Percentiles rank a stretch among this genome's conserved stretches.
Conservation (phyloP, 2,797 vertebrate species). For the Miichthys miiuy region DNA sequence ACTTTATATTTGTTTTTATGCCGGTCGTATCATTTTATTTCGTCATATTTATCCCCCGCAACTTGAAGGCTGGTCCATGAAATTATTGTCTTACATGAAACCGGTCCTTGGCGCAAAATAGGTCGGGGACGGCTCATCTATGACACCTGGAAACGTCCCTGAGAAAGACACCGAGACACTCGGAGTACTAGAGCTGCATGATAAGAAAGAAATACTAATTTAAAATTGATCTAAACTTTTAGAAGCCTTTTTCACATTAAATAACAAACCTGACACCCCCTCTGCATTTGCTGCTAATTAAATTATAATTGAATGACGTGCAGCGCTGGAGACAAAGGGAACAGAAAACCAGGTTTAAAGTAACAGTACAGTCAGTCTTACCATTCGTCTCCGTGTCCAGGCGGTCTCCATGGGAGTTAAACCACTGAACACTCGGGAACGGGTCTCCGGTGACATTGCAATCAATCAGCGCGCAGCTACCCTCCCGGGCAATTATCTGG, state of each 20-base stretch:
- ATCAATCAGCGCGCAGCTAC: conserved; percentile 92
- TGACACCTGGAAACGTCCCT: background rate
- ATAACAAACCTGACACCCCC: conserved; percentile 24
- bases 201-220: no score
- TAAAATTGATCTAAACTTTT: background rate
- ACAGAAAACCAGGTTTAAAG: conserved; percentile 48
- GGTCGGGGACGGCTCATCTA: background rate
- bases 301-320: background rate
- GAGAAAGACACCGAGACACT: background rate
- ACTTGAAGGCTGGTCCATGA: no score
- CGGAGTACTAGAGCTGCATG: no score
- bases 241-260: background rate
- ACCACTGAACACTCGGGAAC: conserved; percentile 92
- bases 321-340: conserved; percentile 13
- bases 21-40: no score
- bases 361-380: conserved; percentile 72
- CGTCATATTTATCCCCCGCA: no score
- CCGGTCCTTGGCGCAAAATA: no score
- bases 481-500: conserved; percentile 96
- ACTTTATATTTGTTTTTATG: no score
- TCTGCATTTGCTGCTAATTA: conserved; percentile 6
- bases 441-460: conserved; percentile 95
- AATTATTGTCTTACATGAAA: no score
- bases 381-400: conserved; percentile 86
- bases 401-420: conserved; percentile 91